Evolutionary conservation across 53 echinoderm and acorn worm species (phyloP).

Genomic region (Antedon mediterranea): DNA sequence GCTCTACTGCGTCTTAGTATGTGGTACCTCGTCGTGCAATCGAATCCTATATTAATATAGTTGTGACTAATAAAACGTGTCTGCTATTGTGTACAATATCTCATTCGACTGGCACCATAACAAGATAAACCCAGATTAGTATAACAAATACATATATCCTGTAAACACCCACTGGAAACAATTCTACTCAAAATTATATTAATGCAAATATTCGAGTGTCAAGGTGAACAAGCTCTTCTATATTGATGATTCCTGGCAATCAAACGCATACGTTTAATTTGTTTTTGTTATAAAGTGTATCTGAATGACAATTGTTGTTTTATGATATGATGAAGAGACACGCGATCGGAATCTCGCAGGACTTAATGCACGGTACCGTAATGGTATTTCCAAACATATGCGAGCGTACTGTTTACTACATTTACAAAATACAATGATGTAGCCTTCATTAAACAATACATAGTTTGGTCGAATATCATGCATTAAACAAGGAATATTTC

Average conservation of each 20-base stretch:
- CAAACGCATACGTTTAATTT: neutral
- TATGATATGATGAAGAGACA: neutral
- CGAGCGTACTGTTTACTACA: no score
- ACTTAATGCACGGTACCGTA: no score
- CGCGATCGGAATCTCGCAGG: no score
- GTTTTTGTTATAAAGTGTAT: neutral
- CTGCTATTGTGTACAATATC: no score
- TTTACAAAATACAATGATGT: no score
- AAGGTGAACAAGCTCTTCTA: neutral
- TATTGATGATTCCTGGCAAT: neutral
- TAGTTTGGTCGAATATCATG: no score
- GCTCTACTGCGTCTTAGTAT: no score
- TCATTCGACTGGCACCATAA: neutral
- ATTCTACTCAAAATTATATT: neutral
- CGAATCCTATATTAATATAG: no score
- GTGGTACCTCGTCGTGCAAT: no score
- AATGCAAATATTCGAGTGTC: neutral
- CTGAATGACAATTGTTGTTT: neutral
- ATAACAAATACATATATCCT: neutral
- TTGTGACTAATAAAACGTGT: neutral
- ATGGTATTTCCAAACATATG: no score
- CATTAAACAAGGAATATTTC: no score
- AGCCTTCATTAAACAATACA: no score
- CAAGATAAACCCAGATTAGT: neutral
- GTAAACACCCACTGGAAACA: neutral